These are phyloP conservation scores for Nasonia vitripennis DNA, from an alignment of 1,140 invertebrate genomes.

Conservation along the genomic window DNA sequence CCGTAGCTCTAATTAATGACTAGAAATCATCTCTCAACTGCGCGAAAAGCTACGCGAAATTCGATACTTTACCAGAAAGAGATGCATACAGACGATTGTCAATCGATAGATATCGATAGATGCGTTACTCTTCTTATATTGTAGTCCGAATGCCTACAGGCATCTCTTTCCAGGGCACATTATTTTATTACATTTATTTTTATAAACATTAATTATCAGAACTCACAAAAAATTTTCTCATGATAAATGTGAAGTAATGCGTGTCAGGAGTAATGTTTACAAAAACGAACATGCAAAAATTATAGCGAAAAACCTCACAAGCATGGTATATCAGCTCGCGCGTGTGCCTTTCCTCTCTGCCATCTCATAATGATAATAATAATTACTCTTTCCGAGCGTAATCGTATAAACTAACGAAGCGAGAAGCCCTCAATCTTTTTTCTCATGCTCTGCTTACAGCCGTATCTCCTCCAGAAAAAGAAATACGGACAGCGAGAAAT, in stretches of 20 bases:
- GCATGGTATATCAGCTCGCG: conserved; percentile 67
- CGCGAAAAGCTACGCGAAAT: background rate
- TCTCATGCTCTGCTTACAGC: conserved; percentile 58
- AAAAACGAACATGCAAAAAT: conserved; percentile 65
- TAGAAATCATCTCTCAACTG: background rate
- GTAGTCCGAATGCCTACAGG: background rate
- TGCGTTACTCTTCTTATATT: no score
- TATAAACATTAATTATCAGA: conserved; percentile 32
- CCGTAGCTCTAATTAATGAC: background rate
- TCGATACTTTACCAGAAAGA: background rate
- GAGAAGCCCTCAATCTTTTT: conserved; percentile 48
- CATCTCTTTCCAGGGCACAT: background rate
- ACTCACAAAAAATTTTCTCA: conserved; percentile 27
- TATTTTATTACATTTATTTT: conserved; percentile 16
- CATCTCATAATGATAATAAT: conserved; percentile 38
- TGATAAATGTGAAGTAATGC: conserved; percentile 39
- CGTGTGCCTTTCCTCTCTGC: conserved; percentile 67
- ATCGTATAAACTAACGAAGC: conserved; percentile 51
- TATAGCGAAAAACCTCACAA: conserved; percentile 69
- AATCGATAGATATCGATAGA: no score
- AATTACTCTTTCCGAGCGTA: background rate
- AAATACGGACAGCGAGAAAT: conserved; percentile 25
- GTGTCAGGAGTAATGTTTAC: conserved; percentile 43
- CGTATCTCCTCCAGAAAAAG: conserved; percentile 20
- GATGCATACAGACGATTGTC: background rate